These are phyloP conservation scores for Gorsachius goisagi DNA, from an alignment of 2,113 vertebrate species.

Conservation along the genomic window DNA sequence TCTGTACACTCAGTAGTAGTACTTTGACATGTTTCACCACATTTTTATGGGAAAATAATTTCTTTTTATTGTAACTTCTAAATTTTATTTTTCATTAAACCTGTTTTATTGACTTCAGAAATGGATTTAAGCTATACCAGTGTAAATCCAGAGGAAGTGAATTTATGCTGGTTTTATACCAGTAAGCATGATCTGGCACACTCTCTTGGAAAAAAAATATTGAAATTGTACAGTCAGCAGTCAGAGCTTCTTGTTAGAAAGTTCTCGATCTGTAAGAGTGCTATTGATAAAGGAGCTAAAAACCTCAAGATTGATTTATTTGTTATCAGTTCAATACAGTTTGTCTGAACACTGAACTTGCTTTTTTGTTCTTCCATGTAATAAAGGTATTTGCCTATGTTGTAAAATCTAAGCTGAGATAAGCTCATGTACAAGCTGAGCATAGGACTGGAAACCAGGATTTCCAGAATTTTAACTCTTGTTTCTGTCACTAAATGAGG, in stretches of 20 bases:
- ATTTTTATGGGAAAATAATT: conserved; percentile 29
- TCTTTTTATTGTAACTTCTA: conserved; percentile 25
- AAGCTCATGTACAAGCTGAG: neutral
- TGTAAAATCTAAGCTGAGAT: conserved; percentile 1
- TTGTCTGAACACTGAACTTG: conserved; percentile 32
- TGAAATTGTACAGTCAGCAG: conserved; percentile 16
- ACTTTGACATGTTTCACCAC: neutral
- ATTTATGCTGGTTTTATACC: neutral
- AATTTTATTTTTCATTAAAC: conserved; percentile 51
- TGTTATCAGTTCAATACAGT: conserved; percentile 55
- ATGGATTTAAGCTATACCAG: neutral
- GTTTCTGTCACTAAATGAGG: neutral
- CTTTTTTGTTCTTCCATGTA: conserved; percentile 5
- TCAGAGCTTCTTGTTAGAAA: conserved; percentile 47
- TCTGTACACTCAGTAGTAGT: neutral
- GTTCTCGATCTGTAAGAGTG: conserved; percentile 10
- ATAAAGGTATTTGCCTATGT: neutral
- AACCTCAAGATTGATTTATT: conserved; percentile 49
- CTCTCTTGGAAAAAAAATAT: neutral
- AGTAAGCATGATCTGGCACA: neutral
- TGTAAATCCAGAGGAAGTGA: conserved; percentile 37
- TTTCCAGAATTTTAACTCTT: neutral
- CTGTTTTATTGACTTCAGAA: conserved; percentile 6
- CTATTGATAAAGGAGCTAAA: conserved; percentile 57
- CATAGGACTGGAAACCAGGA: neutral